Base-by-base conservation (phyloP, 2,113 vertebrate species). In the Anarhynchus alexandrinus region DNA sequence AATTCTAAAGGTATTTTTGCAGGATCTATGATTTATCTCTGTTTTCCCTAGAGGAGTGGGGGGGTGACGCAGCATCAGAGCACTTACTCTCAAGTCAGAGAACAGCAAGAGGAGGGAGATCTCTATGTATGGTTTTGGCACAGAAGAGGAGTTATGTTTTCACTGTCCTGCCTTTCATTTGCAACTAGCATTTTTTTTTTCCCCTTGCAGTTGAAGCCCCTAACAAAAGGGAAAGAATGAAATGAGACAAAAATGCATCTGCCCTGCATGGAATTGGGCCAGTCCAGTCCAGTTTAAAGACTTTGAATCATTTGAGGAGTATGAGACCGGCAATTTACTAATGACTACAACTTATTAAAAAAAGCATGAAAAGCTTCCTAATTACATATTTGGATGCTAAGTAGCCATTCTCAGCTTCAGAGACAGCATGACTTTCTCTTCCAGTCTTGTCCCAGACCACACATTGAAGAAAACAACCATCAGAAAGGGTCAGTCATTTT, bases 301-400 rank as follows among this genome's bases (percentile, higher is more conserved):
- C 83, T 86, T 54, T 97, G 95, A 96, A 95, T 96, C 79, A 94
- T 95, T 95, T 91, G 86, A 96, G 80, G 76, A 47, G 52, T 89
- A 86, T 69, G 93, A 96, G 91, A 95, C 88, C 94, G 88, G 96
- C 94, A 97, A 97, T 97, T 97, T 97, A 87, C 94, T 97, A 97
- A 97, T 97, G 94, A 97, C 86, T 95, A 94, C 88, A 94, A 95
- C 94, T 95, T 97, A 95, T 97, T 97, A 96, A 97, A 97, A 97
- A 97, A 97, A 91, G 94, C 94, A 95, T 94, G 95, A 93, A 95
- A 97, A 96, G 88, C 86, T 95, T 90, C 81, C 95, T 97, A 97
- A 97, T 94, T 96, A 97, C 73, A 97, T 95, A 96, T 96, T 97
- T 97, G 95, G 94, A 94, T 91, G 91, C 83, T 96, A 95, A 97